phyloP scores from a whole-genome alignment of 37 sponge, comb jelly and placozoan species.

The Geodia barretti region DNA sequence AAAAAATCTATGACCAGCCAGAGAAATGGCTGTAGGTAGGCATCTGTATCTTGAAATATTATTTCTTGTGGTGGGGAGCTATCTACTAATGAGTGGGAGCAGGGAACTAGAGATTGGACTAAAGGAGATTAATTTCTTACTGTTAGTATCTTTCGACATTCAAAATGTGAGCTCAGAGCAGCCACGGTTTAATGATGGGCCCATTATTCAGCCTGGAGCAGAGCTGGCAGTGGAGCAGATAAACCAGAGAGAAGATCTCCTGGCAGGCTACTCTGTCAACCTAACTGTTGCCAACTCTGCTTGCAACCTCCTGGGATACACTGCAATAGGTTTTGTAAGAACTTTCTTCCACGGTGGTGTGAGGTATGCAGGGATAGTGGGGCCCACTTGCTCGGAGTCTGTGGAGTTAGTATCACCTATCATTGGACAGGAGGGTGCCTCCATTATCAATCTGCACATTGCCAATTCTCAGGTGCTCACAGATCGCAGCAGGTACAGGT shows the following conservation, averaged over 20 bases:
- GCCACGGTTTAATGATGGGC: constrained; percentile 20
- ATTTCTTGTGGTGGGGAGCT: too few species aligned
- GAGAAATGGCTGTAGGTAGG: too few species aligned
- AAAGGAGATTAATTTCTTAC: too few species aligned
- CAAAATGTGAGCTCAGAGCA: too few species aligned
- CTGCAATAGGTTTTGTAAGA: background rate
- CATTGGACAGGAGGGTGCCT: background rate
- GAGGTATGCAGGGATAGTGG: constrained; percentile 10
- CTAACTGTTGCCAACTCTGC: constrained; percentile 6
- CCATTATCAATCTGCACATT: constrained; percentile 12
- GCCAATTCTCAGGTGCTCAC: constrained; percentile 5
- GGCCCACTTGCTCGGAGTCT: constrained; percentile 22
- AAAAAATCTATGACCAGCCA: too few species aligned
- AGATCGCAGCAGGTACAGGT: background rate
- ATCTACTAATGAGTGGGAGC: too few species aligned
- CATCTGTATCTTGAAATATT: too few species aligned
- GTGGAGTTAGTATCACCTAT: background rate
- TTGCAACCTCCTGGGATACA: constrained; percentile 1
- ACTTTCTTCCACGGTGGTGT: background rate
- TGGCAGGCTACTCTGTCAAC: constrained; percentile 7
- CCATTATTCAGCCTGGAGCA: background rate
- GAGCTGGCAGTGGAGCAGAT: constrained; percentile 27
- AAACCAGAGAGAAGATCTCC: constrained; percentile 16
- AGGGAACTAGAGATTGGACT: too few species aligned
- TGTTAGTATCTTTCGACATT: too few species aligned